Evolutionary conservation across 2,888 invertebrate genomes (phyloP).

Genomic region (Noctua pronuba): DNA sequence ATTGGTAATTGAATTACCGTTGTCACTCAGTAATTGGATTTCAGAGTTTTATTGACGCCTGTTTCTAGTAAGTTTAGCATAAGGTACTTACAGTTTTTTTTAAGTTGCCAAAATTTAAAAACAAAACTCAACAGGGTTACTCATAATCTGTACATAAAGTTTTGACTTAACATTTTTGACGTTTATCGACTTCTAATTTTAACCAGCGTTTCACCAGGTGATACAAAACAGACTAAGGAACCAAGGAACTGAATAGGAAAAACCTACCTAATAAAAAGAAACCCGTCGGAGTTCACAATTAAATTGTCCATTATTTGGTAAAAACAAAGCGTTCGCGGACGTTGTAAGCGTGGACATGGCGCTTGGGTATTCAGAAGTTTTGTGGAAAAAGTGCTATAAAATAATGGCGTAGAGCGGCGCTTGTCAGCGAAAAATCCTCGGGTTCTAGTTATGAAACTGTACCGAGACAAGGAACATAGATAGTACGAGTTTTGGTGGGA

Average conservation of each 20-base stretch:
- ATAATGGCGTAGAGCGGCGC: slow-evolving; percentile 67
- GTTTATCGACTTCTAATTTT: background rate
- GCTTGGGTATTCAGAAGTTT: slow-evolving; percentile 57
- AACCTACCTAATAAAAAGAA: slow-evolving; percentile 17
- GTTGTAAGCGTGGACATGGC: slow-evolving; percentile 31
- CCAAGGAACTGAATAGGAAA: background rate
- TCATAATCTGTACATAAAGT: background rate
- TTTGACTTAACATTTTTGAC: background rate
- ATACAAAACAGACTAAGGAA: background rate
- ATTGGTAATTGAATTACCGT: slow-evolving; percentile 8
- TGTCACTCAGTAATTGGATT: slow-evolving; percentile 16
- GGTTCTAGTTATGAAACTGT: slow-evolving; percentile 74
- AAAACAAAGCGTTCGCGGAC: slow-evolving; percentile 43
- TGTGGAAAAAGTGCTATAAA: slow-evolving; percentile 69
- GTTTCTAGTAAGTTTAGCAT: background rate
- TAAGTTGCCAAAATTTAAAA: background rate
- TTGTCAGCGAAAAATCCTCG: slow-evolving; percentile 72
- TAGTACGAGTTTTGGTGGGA: slow-evolving; percentile 54
- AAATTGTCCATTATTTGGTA: slow-evolving; percentile 44
- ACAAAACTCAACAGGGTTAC: background rate
- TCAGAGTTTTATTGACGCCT: background rate
- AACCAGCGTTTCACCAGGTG: background rate
- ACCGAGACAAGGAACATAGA: slow-evolving; percentile 70
- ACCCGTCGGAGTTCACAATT: slow-evolving; percentile 41
- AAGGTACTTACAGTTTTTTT: background rate